A percentile compares a stretch with the other conserved stretches of the same genome.
Conservation (phyloP, 2,797 vertebrate species). For the Gymnocypris eckloni region DNA sequence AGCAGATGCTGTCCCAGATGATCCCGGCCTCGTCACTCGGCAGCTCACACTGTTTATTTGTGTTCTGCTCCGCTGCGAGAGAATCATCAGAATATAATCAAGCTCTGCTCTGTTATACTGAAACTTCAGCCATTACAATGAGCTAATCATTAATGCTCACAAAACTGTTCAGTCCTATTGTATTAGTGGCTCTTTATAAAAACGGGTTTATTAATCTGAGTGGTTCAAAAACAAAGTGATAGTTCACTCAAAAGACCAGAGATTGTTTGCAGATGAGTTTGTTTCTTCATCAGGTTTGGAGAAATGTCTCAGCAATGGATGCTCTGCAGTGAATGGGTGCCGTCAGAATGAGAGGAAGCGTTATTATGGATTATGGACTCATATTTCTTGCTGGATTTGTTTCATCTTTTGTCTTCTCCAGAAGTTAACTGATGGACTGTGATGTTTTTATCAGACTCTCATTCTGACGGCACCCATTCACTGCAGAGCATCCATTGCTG, state of each 20-base stretch:
- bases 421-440: too few species aligned
- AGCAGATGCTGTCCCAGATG: conserved; percentile 97
- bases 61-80: conserved; percentile 70
- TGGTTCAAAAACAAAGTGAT: background rate
- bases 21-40: conserved; percentile 94
- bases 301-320: background rate
- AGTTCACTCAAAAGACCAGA: background rate
- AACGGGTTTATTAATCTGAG: background rate
- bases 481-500: background rate
- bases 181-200: background rate
- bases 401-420: too few species aligned
- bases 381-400: too few species aligned
- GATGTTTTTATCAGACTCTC: too few species aligned
- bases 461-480: background rate
- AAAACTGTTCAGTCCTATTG: background rate
- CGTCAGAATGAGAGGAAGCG: background rate
- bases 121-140: background rate
- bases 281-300: background rate
- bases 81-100: background rate
- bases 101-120: background rate
- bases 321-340: background rate
- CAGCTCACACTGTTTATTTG: conserved; percentile 82
- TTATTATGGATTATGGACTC: too few species aligned
- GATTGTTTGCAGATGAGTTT: background rate
- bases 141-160: background rate